Conservation (phyloP, 2,797 vertebrate genomes). For the Sebastes minor region DNA sequence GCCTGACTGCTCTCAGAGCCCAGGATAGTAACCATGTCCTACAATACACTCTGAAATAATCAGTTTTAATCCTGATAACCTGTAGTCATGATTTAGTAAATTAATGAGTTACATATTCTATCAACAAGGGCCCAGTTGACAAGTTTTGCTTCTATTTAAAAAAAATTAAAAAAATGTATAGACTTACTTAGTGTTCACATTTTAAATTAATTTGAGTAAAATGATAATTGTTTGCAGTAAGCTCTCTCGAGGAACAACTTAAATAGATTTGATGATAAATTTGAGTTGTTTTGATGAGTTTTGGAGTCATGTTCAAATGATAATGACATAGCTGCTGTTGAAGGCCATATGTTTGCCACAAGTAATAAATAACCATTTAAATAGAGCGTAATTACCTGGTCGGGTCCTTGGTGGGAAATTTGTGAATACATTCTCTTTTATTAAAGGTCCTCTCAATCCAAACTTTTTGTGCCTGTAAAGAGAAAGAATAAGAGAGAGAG, state of each 20-base stretch:
- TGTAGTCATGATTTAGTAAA: background rate
- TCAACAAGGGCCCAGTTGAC: background rate
- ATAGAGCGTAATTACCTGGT: slow-evolving; percentile 83
- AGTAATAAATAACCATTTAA: background rate
- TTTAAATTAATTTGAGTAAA: background rate
- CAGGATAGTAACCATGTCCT: slow-evolving; percentile 8
- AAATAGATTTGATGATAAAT: background rate
- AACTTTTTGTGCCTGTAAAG: slow-evolving; percentile 87
- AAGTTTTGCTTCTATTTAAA: background rate
- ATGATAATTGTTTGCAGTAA: background rate
- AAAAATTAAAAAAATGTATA: background rate
- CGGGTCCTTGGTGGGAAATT: slow-evolving; percentile 91
- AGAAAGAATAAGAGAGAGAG: slow-evolving; percentile 12
- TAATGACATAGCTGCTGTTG: background rate
- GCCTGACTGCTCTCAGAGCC: slow-evolving; percentile 32
- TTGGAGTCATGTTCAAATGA: background rate
- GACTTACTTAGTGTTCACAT: background rate
- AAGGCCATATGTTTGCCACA: background rate
- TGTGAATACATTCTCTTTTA: slow-evolving; percentile 92
- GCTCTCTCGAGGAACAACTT: background rate
- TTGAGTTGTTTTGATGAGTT: background rate
- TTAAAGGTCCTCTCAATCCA: slow-evolving; percentile 97
- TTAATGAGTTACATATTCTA: background rate
- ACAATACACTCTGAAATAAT: slow-evolving; percentile 1
- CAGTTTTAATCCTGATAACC: slow-evolving; percentile 18